phyloP scores from a whole-genome alignment of 1,140 invertebrate genomes.

The Meloidogyne floridensis region DNA sequence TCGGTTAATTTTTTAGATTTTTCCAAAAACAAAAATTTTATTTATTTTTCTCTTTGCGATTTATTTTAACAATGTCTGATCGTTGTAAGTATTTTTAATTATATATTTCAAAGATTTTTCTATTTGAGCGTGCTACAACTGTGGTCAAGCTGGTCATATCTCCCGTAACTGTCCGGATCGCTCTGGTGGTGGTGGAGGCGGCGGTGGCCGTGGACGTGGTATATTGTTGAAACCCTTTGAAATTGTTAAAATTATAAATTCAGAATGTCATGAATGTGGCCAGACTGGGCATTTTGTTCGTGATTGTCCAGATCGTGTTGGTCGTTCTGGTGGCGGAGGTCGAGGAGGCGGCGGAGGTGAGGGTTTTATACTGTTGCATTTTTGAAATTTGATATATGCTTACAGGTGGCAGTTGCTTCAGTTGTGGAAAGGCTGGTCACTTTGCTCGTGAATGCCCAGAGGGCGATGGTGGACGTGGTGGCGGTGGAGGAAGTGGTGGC shows the following conservation, averaged over 20 bases:
- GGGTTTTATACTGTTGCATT: background rate
- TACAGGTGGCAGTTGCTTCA: conserved; percentile 1
- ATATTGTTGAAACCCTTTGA: background rate
- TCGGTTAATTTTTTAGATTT: too few species aligned
- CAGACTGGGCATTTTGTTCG: conserved; percentile 2
- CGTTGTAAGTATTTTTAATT: background rate
- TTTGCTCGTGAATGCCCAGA: conserved; percentile 20
- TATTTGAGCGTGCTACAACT: conserved; percentile 11
- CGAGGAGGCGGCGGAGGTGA: background rate
- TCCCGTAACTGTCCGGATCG: background rate
- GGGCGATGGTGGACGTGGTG: background rate
- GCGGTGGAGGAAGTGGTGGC: background rate
- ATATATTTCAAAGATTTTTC: background rate
- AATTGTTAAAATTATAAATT: background rate
- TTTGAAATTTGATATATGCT: background rate
- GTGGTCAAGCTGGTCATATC: conserved; percentile 9
- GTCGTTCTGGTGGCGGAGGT: conserved; percentile 13
- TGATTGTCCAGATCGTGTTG: conserved; percentile 3
- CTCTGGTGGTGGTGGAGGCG: background rate
- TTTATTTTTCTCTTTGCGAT: background rate
- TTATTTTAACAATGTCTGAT: background rate
- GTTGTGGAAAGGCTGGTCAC: conserved; percentile 10
- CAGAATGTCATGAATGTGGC: conserved; percentile 11
- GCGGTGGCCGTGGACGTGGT: background rate
- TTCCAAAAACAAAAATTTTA: background rate